Evolutionary conservation across 2,888 invertebrate genomes (phyloP).

Genomic region (Crocallis elinguaria): DNA sequence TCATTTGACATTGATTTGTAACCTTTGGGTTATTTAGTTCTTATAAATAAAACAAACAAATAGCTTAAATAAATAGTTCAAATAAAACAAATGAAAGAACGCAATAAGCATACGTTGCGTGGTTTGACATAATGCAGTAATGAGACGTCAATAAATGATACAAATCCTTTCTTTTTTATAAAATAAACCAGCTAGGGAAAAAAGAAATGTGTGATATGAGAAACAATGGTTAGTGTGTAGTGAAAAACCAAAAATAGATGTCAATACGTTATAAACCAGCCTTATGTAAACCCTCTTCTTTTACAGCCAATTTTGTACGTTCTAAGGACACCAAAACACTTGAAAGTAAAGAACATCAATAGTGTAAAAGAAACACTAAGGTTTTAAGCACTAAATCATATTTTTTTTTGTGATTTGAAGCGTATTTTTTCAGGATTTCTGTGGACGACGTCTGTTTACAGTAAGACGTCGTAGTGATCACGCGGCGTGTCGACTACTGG

Average conservation of each 20-base stretch:
- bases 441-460: constrained; percentile 52
- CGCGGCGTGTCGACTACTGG: constrained; percentile 72
- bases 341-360: constrained; percentile 31
- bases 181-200: not conserved
- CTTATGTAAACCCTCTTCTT: constrained; percentile 52
- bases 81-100: constrained; percentile 23
- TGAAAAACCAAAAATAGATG: constrained; percentile 64
- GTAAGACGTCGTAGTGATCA: constrained; percentile 67
- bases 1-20: not conserved
- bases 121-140: constrained; percentile 74
- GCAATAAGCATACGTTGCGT: constrained; percentile 38
- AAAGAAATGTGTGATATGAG: constrained; percentile 29
- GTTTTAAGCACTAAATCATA: constrained; percentile 61
- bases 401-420: constrained; percentile 52
- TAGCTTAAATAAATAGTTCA: constrained; percentile 16
- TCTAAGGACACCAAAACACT: constrained; percentile 47
- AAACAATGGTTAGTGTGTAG: constrained; percentile 50
- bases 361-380: constrained; percentile 47
- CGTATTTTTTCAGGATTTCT: constrained; percentile 53
- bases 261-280: constrained; percentile 54
- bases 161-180: no score
- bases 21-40: not conserved
- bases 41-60: not conserved
- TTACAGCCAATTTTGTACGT: constrained; percentile 45
- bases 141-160: constrained; percentile 41